Base-by-base conservation (phyloP, 1,140 invertebrate genomes). In the Onthophagus taurus region DNA sequence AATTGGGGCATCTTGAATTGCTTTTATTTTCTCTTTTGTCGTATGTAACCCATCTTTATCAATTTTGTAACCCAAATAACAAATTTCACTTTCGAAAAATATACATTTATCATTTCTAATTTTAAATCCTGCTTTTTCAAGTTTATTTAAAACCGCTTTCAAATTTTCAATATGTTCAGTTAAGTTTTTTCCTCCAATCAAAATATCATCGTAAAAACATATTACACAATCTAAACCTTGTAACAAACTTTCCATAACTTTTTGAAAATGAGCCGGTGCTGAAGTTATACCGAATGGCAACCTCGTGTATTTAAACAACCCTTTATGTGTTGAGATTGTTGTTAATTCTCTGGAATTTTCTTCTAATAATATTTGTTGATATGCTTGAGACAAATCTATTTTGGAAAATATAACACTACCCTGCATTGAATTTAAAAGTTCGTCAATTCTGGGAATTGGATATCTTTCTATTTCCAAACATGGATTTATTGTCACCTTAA, bases 311-410 rank as follows among this genome's bases (percentile, higher is more conserved):
- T 43, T 44, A 53, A 53, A 64, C 9, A 64, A 39, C 0, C 60
- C 60, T 35, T 52, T 54, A 37, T 50, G 50, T 6, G 62, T 65
- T 31, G 53, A 57, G 14, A 65, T 62, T 3, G 54, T 54, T 1
- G 57, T 54, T 1, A 55, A 44, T 30, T 55, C 30, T 33, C 59
- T 46, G 2, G 59, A 64, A 2, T 45, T 18, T 4, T 54, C 48
- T 31, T 49, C 44, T 19, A 64, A 39, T 4, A 36, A n/a, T 31
- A 61, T 49, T 48, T 62, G 61, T 13, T 53, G 48, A 34, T 62
- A 63, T 2, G 60, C 60, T 19, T 55, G 52, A 33, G 39, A 56
- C 17, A 61, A 47, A 48, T 64, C 59, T 19, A 63, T 42, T 54
- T 58, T 60, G 14, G 31, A 43, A 31, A 54, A 63, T 7, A 45